Percentiles rank a stretch among this genome's conserved stretches.
phyloP scores from a whole-genome alignment of 2,888 invertebrate genomes.

The Geotrupes spiniger region DNA sequence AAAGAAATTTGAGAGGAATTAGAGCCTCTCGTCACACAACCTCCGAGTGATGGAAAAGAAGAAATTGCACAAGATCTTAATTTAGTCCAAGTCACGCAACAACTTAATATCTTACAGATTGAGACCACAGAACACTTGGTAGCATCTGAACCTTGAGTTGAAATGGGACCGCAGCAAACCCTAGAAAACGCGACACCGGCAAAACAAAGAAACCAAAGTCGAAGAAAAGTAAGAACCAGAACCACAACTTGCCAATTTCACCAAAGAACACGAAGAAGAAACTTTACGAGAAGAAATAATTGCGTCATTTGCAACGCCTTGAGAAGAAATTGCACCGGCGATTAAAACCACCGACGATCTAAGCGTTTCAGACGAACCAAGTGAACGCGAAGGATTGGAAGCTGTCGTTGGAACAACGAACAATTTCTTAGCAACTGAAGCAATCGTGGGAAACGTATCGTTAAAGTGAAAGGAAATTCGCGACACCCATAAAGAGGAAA shows the following conservation, averaged over 20 bases:
- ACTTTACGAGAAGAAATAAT: too few relatives aligned
- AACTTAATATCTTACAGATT: background rate
- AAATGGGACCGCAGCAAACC: background rate
- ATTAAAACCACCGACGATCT: too few relatives aligned
- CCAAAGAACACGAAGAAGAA: background rate
- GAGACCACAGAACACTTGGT: slow-evolving; percentile 1
- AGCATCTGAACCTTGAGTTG: background rate
- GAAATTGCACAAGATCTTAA: background rate
- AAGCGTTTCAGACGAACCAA: background rate
- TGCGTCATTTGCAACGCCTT: too few relatives aligned
- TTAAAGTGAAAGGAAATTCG: too few relatives aligned
- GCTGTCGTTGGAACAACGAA: background rate
- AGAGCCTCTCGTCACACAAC: background rate
- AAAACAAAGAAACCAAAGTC: too few relatives aligned
- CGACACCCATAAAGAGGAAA: too few relatives aligned
- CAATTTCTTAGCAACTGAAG: background rate
- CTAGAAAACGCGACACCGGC: too few relatives aligned
- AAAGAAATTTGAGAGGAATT: slow-evolving; percentile 1
- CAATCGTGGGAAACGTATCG: too few relatives aligned
- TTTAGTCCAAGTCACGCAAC: background rate
- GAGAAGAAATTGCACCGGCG: background rate
- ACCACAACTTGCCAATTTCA: too few relatives aligned
- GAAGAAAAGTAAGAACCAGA: too few relatives aligned
- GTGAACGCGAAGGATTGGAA: background rate
- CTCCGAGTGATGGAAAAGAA: background rate